These are phyloP conservation scores for Hecatera dysodea DNA, from an alignment of 2,888 invertebrate species.

Conservation along the genomic window DNA sequence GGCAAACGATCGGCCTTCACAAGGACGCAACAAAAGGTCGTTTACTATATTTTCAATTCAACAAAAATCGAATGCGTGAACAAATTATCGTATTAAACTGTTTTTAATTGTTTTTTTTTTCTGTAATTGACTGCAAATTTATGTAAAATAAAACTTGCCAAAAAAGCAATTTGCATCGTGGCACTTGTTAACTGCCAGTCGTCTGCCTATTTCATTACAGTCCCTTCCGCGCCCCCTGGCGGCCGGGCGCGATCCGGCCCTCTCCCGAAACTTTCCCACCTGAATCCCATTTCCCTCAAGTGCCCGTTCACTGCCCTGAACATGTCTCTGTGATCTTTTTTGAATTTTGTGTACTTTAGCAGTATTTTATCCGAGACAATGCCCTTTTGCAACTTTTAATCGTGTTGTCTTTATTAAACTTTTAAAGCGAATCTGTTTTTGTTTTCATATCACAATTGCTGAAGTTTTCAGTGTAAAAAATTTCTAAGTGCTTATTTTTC, in stretches of 20 bases:
- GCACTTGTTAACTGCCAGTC: constrained; percentile 69
- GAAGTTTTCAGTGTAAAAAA: constrained; percentile 18
- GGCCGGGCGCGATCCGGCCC: constrained; percentile 29
- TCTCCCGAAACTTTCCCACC: constrained; percentile 69
- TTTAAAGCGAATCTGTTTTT: constrained; percentile 54
- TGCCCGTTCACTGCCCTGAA: constrained; percentile 76
- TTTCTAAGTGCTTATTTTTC: not conserved
- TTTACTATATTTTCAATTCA: constrained; percentile 72
- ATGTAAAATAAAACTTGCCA: constrained; percentile 71
- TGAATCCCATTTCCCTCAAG: constrained; percentile 79
- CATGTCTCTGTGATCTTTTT: constrained; percentile 74
- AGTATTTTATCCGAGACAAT: constrained; percentile 64
- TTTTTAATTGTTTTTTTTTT: constrained; percentile 64
- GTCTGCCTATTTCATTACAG: constrained; percentile 74
- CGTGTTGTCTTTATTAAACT: constrained; percentile 58
- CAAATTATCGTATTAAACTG: constrained; percentile 62
- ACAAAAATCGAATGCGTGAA: constrained; percentile 68
- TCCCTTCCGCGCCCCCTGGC: constrained; percentile 65
- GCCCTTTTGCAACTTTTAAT: constrained; percentile 56
- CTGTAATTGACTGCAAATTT: constrained; percentile 67
- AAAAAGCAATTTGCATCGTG: constrained; percentile 74
- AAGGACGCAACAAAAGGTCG: constrained; percentile 82
- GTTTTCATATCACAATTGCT: constrained; percentile 43
- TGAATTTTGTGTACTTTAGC: constrained; percentile 69
- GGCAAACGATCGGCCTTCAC: constrained; percentile 84